Conservation (phyloP, 2,797 vertebrate genomes). For the Poeciliopsis turneri region DNA sequence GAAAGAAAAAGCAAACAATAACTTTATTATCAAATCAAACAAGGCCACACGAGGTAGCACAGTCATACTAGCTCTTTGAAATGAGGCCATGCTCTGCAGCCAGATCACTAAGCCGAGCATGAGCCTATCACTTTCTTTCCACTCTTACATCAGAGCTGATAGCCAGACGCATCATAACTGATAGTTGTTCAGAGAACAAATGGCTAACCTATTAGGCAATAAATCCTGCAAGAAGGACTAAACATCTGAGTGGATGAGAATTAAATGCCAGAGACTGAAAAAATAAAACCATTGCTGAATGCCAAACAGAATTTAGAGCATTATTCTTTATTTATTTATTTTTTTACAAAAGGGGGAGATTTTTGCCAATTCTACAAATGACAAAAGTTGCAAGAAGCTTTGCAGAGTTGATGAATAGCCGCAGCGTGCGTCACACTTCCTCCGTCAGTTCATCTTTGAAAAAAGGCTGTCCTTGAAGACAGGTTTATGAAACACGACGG, state of each 20-base stretch:
- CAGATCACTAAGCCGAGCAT: conserved; percentile 16
- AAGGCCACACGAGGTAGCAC: conserved; percentile 35
- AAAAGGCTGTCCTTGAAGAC: not conserved
- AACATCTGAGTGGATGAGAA: not conserved
- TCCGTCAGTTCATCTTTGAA: not conserved
- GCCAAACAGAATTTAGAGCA: not conserved
- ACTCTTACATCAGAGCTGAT: conserved; percentile 13
- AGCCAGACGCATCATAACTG: conserved; percentile 33
- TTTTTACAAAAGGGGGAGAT: not conserved
- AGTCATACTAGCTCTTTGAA: conserved; percentile 22
- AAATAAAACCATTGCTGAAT: conserved; percentile 5
- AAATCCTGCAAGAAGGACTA: conserved; percentile 26
- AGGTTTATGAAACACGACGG: not conserved
- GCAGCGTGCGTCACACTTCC: not conserved
- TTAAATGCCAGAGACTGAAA: not conserved
- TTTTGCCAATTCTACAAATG: not conserved
- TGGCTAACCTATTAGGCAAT: conserved; percentile 53
- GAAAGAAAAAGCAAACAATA: conserved; percentile 53
- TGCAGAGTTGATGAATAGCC: not conserved
- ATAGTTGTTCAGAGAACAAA: conserved; percentile 34
- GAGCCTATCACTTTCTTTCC: conserved; percentile 23
- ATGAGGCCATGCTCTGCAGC: not conserved
- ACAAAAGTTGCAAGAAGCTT: conserved; percentile 4
- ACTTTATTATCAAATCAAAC: conserved; percentile 29
- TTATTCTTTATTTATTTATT: not conserved